Evolutionary conservation across 1,140 invertebrate species (phyloP), one percentile per base, ranked within the genome.

Genomic region (Sarcophaga peregrina): DNA sequence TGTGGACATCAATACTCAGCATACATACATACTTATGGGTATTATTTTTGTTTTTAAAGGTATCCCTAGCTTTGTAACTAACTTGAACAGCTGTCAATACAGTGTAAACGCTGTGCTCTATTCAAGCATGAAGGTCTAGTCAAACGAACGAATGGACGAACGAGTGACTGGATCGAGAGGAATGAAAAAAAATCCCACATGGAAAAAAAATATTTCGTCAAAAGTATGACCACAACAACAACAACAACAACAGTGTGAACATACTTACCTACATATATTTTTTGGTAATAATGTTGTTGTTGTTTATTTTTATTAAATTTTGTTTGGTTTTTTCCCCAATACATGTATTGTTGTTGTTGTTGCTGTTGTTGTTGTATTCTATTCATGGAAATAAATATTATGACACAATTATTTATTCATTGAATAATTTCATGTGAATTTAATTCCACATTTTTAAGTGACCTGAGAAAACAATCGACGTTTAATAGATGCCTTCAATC

Each of bases 341-440:
- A 37, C 4, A 37, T 37, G 25, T 37, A 4, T 37, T 37, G 25
- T 37, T 37, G 25, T 37, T 25, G n/a, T 68, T 68, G 62, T 25
- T 68, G 7, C 0, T 68, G n/a, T 8, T 8, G 58, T 68, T 17
- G 15, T 8, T 8, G 17, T 68, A 20, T 68, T 25, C 62, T 68
- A 68, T 68, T 68, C 62, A 20, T 68, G 62, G 62, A 68, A 68
- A 68, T 68, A 17, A 17, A 68, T 68, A 68, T 68, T 68, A 68
- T 68, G 62, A 68, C 62, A 68, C 20, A 68, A 68, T 68, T 68
- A 68, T 68, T 68, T 68, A 68, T 68, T 68, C 62, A 68, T 68
- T 68, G 62, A 68, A 68, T 68, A 68, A 68, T 68, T 68, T 68
- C 62, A 68, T 68, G 62, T 68, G 62, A 68, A 68, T 68, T 68